Percentiles rank a stretch among this genome's conserved stretches.
Conservation (phyloP, 2,888 invertebrate genomes). For the Mythimna impura region DNA sequence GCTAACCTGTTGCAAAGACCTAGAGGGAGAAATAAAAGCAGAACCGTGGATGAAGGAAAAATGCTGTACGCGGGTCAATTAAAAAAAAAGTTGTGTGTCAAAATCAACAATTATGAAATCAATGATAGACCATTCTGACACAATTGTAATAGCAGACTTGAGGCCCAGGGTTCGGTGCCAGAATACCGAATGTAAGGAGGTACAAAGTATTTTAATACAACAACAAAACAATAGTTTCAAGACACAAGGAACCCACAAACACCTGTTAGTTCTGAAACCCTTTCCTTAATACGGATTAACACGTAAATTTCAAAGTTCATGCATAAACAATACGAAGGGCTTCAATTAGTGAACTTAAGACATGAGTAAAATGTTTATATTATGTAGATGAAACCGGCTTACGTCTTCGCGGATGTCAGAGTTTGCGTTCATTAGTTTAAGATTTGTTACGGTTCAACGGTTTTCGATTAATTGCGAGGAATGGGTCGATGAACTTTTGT, state of each 20-base stretch:
- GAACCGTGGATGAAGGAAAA: not conserved
- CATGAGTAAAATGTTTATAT: slow-evolving; percentile 67
- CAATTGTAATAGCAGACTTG: too few relatives aligned
- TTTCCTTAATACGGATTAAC: slow-evolving; percentile 74
- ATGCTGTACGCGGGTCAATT: slow-evolving; percentile 3
- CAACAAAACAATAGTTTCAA: slow-evolving; percentile 23
- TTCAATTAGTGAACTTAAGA: slow-evolving; percentile 74
- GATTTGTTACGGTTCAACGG: slow-evolving; percentile 29
- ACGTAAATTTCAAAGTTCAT: slow-evolving; percentile 76
- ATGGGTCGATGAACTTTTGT: not conserved
- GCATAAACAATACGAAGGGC: slow-evolving; percentile 75
- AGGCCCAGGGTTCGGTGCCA: too few relatives aligned
- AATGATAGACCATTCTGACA: too few relatives aligned
- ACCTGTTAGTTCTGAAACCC: slow-evolving; percentile 64
- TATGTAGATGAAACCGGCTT: slow-evolving; percentile 48
- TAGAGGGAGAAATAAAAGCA: slow-evolving; percentile 29
- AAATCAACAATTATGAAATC: too few relatives aligned
- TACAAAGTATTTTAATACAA: too few relatives aligned
- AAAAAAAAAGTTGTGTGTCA: slow-evolving; percentile 3
- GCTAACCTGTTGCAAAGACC: slow-evolving; percentile 22
- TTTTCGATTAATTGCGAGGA: slow-evolving; percentile 5
- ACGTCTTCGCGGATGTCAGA: slow-evolving; percentile 39
- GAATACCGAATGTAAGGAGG: too few relatives aligned
- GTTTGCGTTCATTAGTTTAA: slow-evolving; percentile 45
- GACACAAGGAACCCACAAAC: slow-evolving; percentile 50